These are phyloP conservation scores for Geophilus truncorum DNA, from an alignment of 2,888 invertebrate species.

Conservation along the genomic window DNA sequence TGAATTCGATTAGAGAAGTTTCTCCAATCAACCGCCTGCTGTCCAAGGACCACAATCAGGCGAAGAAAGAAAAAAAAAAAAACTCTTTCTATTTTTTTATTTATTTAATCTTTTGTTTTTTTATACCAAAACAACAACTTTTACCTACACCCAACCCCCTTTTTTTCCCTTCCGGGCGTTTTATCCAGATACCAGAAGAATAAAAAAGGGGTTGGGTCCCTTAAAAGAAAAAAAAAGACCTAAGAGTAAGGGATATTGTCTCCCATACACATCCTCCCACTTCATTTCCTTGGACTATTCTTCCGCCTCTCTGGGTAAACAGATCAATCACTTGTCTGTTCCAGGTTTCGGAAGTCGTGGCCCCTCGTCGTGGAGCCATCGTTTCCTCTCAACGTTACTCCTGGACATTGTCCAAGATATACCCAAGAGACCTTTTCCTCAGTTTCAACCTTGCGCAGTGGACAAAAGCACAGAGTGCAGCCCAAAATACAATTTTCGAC, in stretches of 20 bases:
- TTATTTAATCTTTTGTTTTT: background rate
- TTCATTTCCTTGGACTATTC: slow-evolving; percentile 10
- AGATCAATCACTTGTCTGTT: slow-evolving; percentile 33
- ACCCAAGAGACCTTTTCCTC: background rate
- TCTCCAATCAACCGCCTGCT: slow-evolving; percentile 16
- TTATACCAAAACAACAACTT: background rate
- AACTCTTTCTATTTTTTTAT: too few relatives aligned
- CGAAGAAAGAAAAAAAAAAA: background rate
- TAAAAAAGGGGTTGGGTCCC: background rate
- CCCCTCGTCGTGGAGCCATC: background rate
- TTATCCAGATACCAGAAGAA: background rate
- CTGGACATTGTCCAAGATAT: slow-evolving; percentile 15
- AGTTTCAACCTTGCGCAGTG: background rate
- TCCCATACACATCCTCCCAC: slow-evolving; percentile 23
- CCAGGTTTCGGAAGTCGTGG: slow-evolving; percentile 33
- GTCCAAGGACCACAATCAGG: background rate
- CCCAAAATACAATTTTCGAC: background rate
- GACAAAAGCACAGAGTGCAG: background rate
- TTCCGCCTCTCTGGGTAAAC: slow-evolving; percentile 30
- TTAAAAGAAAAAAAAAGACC: background rate
- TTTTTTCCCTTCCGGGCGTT: background rate
- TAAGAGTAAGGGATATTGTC: slow-evolving; percentile 4
- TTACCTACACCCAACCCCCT: background rate
- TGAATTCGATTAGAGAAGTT: slow-evolving; percentile 7
- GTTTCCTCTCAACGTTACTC: background rate